These are phyloP conservation scores for Drosophila kohkoa DNA, from an alignment of 1,140 invertebrate genomes.

Conservation along the genomic window DNA sequence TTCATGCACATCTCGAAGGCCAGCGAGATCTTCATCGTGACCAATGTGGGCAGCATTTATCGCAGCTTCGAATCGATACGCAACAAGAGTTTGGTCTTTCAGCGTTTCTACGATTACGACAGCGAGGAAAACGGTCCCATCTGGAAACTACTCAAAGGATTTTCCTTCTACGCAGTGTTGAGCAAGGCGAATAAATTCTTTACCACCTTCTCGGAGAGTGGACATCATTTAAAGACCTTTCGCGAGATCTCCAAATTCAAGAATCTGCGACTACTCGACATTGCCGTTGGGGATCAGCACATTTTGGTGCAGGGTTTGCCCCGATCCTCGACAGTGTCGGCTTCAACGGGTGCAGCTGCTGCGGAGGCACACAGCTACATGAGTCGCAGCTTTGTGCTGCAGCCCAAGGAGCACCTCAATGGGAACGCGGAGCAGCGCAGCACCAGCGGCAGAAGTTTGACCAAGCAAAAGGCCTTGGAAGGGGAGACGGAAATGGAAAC, in stretches of 20 bases:
- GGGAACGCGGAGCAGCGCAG: constrained; percentile 44
- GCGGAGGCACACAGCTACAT: constrained; percentile 58
- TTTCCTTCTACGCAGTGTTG: constrained; percentile 78
- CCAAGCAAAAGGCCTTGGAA: constrained; percentile 53
- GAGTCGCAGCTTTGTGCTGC: constrained; percentile 66
- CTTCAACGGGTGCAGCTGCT: constrained; percentile 42
- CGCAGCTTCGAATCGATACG: constrained; percentile 78
- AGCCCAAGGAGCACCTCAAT: constrained; percentile 51
- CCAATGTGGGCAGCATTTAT: constrained; percentile 80
- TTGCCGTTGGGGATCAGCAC: constrained; percentile 80
- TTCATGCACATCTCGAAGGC: constrained; percentile 83
- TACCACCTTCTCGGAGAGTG: constrained; percentile 83
- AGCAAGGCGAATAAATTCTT: constrained; percentile 83
- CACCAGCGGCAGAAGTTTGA: constrained; percentile 58
- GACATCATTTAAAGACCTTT: constrained; percentile 84
- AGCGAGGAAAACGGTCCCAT: constrained; percentile 84
- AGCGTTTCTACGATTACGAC: constrained; percentile 83
- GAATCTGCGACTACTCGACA: constrained; percentile 75
- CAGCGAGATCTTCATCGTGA: constrained; percentile 83
- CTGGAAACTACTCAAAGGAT: constrained; percentile 78
- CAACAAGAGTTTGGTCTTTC: constrained; percentile 80
- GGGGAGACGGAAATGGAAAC: constrained; percentile 32
- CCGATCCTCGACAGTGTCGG: constrained; percentile 62
- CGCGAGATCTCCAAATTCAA: constrained; percentile 84
- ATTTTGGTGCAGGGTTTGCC: constrained; percentile 81